phyloP scores from a whole-genome alignment of 2,888 invertebrate genomes.

The Podabrus alpinus region DNA sequence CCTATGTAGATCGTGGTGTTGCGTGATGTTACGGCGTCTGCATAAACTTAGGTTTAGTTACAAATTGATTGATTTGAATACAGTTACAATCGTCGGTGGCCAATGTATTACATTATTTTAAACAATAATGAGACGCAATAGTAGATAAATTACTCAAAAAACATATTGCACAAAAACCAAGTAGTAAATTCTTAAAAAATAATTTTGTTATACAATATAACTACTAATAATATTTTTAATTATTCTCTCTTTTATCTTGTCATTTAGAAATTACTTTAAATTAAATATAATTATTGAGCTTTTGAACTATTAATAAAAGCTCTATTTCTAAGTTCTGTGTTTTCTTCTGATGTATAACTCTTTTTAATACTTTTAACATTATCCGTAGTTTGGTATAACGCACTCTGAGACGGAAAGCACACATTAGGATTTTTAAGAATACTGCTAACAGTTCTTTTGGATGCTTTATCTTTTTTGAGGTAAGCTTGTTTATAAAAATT shows the following conservation, averaged over 20 bases:
- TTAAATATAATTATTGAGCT: background rate
- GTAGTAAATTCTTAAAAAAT: too few relatives aligned
- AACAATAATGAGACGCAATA: too few relatives aligned
- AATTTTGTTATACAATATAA: too few relatives aligned
- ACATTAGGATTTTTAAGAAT: slow-evolving; percentile 42
- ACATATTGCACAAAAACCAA: too few relatives aligned
- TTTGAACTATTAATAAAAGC: slow-evolving; percentile 55
- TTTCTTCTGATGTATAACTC: slow-evolving; percentile 56
- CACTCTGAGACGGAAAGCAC: slow-evolving; percentile 50
- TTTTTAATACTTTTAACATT: slow-evolving; percentile 55
- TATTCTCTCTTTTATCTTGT: background rate
- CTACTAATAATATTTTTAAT: too few relatives aligned
- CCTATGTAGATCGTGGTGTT: too few relatives aligned
- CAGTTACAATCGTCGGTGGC: too few relatives aligned
- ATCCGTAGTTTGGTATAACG: slow-evolving; percentile 52
- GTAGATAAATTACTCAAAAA: too few relatives aligned
- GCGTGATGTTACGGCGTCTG: too few relatives aligned
- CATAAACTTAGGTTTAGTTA: too few relatives aligned
- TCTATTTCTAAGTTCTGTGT: slow-evolving; percentile 56
- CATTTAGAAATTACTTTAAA: background rate
- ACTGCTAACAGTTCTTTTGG: slow-evolving; percentile 12
- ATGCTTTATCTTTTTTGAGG: slow-evolving; percentile 54
- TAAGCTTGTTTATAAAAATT: slow-evolving; percentile 88
- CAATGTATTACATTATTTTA: too few relatives aligned
- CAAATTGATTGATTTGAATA: too few relatives aligned